Evolutionary conservation across 2,797 vertebrate species (phyloP).

Genomic region (Mallotus villosus): DNA sequence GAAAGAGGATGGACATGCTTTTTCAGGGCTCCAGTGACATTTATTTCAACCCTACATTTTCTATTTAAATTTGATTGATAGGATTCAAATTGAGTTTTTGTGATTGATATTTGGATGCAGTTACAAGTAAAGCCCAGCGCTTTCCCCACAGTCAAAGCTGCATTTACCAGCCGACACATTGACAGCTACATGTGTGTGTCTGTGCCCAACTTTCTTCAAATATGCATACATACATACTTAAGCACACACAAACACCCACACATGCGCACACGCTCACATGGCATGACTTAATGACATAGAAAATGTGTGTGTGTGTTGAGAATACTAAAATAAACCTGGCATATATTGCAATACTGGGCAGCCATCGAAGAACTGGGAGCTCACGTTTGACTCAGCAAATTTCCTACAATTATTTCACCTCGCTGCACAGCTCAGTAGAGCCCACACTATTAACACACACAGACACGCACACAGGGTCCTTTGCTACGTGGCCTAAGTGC

Average conservation of each 20-base stretch:
- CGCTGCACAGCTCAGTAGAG: constrained; percentile 2
- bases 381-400: constrained; percentile 29
- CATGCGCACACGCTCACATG: too few species aligned
- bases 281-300: background rate
- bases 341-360: background rate
- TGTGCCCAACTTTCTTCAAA: background rate
- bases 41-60: too few species aligned
- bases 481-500: constrained; percentile 1
- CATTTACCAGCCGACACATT: background rate
- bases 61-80: too few species aligned
- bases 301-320: background rate
- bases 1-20: too few species aligned
- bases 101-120: too few species aligned
- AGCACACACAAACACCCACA: background rate
- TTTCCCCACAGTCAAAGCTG: too few species aligned
- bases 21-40: too few species aligned
- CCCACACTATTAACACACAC: constrained; percentile 9
- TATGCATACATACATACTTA: too few species aligned
- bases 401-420: constrained; percentile 11
- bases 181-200: background rate
- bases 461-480: constrained; percentile 1
- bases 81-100: too few species aligned
- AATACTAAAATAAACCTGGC: background rate
- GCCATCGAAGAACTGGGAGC: background rate
- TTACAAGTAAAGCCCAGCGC: too few species aligned